A percentile compares a stretch with the other conserved stretches of the same genome.
Evolutionary conservation across 2,797 vertebrate genomes (phyloP).

Genomic region (Ptychadena robeensis): DNA sequence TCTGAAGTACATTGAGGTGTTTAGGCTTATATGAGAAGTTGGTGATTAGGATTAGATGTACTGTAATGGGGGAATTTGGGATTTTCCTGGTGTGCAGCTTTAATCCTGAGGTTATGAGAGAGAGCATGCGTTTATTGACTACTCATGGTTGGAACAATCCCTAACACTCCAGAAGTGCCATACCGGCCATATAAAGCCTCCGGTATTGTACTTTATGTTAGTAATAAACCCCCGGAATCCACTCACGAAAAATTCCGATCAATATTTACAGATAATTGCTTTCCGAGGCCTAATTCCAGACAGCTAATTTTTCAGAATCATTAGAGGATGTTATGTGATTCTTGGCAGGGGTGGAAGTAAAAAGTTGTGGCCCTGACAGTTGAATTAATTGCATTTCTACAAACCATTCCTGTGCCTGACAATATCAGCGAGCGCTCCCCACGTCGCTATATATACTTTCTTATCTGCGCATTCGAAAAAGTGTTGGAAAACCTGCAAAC

Average conservation of each 20-base stretch:
- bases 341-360: slow-evolving; percentile 6
- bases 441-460: slow-evolving; percentile 23
- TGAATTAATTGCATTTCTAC: slow-evolving; percentile 45
- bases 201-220: slow-evolving; percentile 3
- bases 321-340: slow-evolving; percentile 12
- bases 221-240: slow-evolving; percentile 14
- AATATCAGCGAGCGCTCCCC: slow-evolving; percentile 31
- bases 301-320: slow-evolving; percentile 24
- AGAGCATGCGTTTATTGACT: too few relatives aligned
- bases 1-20: too few relatives aligned
- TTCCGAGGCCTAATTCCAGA: slow-evolving; percentile 18
- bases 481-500: too few relatives aligned
- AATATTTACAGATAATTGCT: slow-evolving; percentile 48
- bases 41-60: too few relatives aligned
- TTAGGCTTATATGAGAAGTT: too few relatives aligned
- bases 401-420: slow-evolving; percentile 11
- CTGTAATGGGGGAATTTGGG: too few relatives aligned
- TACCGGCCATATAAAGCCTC: not conserved
- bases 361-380: slow-evolving; percentile 7
- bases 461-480: not conserved
- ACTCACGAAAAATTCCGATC: slow-evolving; percentile 4
- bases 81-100: too few relatives aligned
- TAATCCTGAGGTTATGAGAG: too few relatives aligned
- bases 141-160: too few relatives aligned
- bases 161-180: not conserved